These are phyloP conservation scores for Dallia pectoralis DNA, from an alignment of 2,797 vertebrate genomes.

Conservation along the genomic window DNA sequence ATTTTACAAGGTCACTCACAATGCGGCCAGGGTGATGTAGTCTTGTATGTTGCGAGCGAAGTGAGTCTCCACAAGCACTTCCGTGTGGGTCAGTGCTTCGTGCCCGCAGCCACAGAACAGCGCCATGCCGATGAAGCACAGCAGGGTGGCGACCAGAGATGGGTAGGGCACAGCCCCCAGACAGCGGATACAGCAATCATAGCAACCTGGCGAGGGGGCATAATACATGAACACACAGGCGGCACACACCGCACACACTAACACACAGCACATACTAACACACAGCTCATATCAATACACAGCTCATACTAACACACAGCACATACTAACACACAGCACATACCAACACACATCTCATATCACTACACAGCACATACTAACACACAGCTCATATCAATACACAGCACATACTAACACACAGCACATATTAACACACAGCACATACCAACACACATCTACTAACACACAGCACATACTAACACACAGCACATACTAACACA, in stretches of 20 bases:
- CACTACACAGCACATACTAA: conserved; percentile 79
- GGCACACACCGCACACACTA: conserved; percentile 78
- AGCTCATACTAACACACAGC: conserved; percentile 76
- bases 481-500: conserved; percentile 78
- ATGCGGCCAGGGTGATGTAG: conserved; percentile 86
- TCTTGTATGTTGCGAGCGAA: conserved; percentile 94
- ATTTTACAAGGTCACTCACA: conserved; percentile 79
- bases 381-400: conserved; percentile 78
- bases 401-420: conserved; percentile 77
- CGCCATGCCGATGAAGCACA: conserved; percentile 92
- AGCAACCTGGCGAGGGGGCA: conserved; percentile 87
- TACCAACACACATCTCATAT: conserved; percentile 72
- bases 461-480: conserved; percentile 78
- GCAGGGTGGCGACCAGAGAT: conserved; percentile 92
- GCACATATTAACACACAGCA: conserved; percentile 77
- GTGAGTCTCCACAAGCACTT: conserved; percentile 90
- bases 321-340: conserved; percentile 79
- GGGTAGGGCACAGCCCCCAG: conserved; percentile 94
- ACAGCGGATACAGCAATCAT: conserved; percentile 96
- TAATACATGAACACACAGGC: conserved; percentile 79
- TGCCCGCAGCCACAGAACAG: conserved; percentile 97
- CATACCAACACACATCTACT: too few relatives aligned
- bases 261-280: conserved; percentile 76
- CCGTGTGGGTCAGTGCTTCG: conserved; percentile 89
- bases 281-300: conserved; percentile 78